Base-by-base conservation (phyloP, 1,140 invertebrate genomes). In the Cryptotermes secundus region DNA sequence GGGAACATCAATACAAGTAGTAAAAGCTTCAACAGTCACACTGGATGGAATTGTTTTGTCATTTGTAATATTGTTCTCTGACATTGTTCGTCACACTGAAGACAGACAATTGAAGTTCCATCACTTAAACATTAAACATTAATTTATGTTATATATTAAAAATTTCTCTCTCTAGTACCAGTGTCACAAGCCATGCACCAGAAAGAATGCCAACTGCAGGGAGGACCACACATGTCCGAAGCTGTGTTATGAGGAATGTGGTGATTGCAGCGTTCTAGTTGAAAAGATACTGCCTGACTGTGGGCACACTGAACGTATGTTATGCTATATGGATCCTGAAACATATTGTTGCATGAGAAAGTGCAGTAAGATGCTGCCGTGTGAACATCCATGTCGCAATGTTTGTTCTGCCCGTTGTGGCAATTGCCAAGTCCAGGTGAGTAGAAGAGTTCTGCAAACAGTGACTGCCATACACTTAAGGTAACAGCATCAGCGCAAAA, bases 211-310 rank as follows among this genome's bases (percentile, higher is more conserved):
- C 35, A 89, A 88, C 19, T 92, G 91, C 86, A 88, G 87, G 4
- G n/a, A 88, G 2, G 86, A 89, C 34, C 92, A 93, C 85, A 86
- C 86, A 38, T 93, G 93, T 83, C 81, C 85, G 0, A 91, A 89
- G 86, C 72, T 84, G 22, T 93, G 93, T 85, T 88, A 88, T 85
- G 90, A 92, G 86, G 86, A 87, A 31, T 93, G 93, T 87, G 88
- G 89, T n/a, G 24, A 86, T 7, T 93, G 93, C 87, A 86, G 81
- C 14, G 87, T 89, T 38, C 83, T 85, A 0, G 87, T 92, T 10
- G 35, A 85, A 26, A 89, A 90, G 83, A 85, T 59, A 24, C 88
- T 91, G 49, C 87, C 87, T 4, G 87, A 84, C 34, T 92, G 92
- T 86, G 82, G 53, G 16, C 91, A 92, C 85, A 84, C 85, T 26